Evolutionary conservation across 2,888 invertebrate genomes (phyloP), one percentile per base, ranked within the genome.

Genomic region (Suillia variegata): DNA sequence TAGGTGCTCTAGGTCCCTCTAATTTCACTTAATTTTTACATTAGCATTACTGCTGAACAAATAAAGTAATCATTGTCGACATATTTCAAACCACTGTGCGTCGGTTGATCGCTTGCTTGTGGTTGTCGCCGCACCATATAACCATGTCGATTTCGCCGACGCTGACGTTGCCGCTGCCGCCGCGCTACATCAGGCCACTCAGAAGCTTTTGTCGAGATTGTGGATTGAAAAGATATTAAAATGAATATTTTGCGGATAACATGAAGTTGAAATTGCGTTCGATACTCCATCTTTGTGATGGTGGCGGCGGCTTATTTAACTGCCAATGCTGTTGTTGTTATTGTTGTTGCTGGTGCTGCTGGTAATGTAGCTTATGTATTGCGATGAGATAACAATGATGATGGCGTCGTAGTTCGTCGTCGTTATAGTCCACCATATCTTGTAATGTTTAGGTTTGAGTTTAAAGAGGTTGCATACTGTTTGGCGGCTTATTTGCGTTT

Each of bases 221-320:
- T 42, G 76, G 76, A 78, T 78, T 77, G 74, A 77, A 67, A 70
- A 74, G 78, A 77, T 78, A 78, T 76, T 76, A 77, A 77, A 78
- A 71, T 76, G 75, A 78, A 76, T 78, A 76, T 78, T 75, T 74
- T 71, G 71, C 68, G 73, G 75, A 76, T 76, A 75, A 76, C 76
- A 75, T 72, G 71, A 67, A 74, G 66, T 70, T 70, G 70, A 75
- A 76, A 74, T 70, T 74, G 70, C 75, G 66, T 70, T 69, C 67
- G 52, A 58, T 60, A 62, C 59, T 63, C 66, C 60, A 64, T 64
- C 64, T 68, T 71, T 67, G 60, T 57, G 47, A 58, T 62, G 62
- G 62, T 61, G 62, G 62, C 59, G 54, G 58, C 62, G 51, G 26
- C 47, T 8, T 24, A 31, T 34, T 49, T 33, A 17, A 38, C 22